phyloP scores from a whole-genome alignment of 2,113 vertebrate genomes.

The Xyrauchen texanus region DNA sequence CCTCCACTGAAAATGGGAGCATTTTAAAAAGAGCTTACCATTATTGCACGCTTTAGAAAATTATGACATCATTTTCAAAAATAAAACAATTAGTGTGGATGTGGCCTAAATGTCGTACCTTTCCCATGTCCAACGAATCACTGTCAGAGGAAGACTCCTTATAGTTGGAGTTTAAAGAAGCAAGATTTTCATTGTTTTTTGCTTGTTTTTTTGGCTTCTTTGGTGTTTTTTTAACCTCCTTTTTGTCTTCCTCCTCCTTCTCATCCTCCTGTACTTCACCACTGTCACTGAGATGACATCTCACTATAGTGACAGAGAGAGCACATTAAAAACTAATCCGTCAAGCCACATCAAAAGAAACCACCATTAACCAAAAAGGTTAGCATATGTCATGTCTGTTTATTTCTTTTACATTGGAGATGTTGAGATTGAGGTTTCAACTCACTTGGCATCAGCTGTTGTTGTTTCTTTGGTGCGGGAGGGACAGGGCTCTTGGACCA shows the following conservation, averaged over 20 bases:
- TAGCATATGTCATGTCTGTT: background rate
- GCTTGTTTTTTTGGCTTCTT: constrained; percentile 61
- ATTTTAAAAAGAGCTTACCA: no score
- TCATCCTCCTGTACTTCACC: constrained; percentile 64
- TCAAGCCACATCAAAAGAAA: background rate
- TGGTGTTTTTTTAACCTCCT: constrained; percentile 52
- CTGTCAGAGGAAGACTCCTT: constrained; percentile 66
- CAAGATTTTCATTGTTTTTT: constrained; percentile 60
- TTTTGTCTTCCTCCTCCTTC: constrained; percentile 61
- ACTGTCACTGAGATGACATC: constrained; percentile 71
- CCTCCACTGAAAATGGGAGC: no score
- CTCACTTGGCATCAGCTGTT: constrained; percentile 60
- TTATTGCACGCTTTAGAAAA: no score
- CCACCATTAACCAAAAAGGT: background rate
- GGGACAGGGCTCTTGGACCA: constrained; percentile 33
- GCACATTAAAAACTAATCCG: background rate
- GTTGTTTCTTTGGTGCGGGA: constrained; percentile 62
- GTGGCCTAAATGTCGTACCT: constrained; percentile 56
- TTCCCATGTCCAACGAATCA: constrained; percentile 58
- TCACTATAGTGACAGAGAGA: constrained; percentile 54
- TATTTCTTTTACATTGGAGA: no score
- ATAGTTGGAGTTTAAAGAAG: constrained; percentile 74
- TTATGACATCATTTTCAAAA: no score
- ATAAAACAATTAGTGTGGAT: no score
- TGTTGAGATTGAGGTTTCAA: background rate